phyloP scores from a whole-genome alignment of 2,797 vertebrate genomes.

The Coregonus sp. region DNA sequence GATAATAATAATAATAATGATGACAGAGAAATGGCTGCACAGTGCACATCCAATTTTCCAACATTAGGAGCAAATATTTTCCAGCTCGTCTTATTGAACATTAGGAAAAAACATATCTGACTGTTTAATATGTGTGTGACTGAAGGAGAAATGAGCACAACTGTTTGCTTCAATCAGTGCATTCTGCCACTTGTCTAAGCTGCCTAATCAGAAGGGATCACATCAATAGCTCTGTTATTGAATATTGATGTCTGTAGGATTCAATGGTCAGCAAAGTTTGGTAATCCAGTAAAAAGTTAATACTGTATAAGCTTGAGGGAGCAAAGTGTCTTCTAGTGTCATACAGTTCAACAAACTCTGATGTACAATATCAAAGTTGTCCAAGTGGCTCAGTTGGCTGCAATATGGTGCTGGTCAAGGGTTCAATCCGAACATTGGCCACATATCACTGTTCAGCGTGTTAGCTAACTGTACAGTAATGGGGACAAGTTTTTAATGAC shows the following conservation, averaged over 20 bases:
- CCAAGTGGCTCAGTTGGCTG: too few relatives aligned
- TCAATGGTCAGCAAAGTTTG: not conserved
- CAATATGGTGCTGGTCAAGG: too few relatives aligned
- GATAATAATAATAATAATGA: not conserved
- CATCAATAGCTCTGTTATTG: not conserved
- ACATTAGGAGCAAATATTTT: constrained; percentile 25
- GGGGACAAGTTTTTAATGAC: too few relatives aligned
- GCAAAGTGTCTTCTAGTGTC: too few relatives aligned
- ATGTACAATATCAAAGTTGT: too few relatives aligned
- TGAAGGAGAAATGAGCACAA: not conserved
- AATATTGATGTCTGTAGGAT: not conserved
- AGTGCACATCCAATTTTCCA: constrained; percentile 16
- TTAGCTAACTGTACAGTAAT: too few relatives aligned
- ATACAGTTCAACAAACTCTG: too few relatives aligned
- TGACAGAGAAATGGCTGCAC: constrained; percentile 3
- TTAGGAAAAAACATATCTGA: constrained; percentile 27
- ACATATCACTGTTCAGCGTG: too few relatives aligned
- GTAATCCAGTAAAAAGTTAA: not conserved
- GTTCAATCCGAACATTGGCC: too few relatives aligned
- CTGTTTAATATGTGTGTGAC: constrained; percentile 4
- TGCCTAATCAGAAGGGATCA: not conserved
- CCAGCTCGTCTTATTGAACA: constrained; percentile 18
- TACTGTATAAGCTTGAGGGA: too few relatives aligned
- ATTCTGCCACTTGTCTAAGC: not conserved
- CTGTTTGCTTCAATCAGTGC: not conserved